Percentiles rank a stretch among this genome's conserved stretches.
These are phyloP conservation scores for Mesembrinibis cayennensis DNA, from an alignment of 2,113 vertebrate species.

Conservation along the genomic window DNA sequence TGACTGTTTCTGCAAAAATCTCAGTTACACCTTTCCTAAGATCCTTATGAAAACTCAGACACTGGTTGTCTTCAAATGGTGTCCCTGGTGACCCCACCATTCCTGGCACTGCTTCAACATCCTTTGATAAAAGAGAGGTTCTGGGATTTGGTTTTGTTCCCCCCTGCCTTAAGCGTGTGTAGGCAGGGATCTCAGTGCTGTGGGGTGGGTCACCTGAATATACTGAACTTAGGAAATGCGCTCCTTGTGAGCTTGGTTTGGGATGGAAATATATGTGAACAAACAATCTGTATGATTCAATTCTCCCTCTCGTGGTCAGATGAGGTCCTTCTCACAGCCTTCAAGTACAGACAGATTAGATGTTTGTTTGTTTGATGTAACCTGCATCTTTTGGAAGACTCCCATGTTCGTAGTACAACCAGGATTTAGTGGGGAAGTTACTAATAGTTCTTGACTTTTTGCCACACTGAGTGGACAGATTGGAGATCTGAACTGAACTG, in stretches of 20 bases:
- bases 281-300: conserved; percentile 23
- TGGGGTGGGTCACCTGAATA: not conserved
- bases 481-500: conserved; percentile 1
- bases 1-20: not conserved
- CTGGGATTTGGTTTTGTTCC: not conserved
- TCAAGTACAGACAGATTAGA: not conserved
- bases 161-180: not conserved
- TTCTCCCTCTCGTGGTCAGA: conserved; percentile 68
- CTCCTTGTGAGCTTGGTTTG: not conserved
- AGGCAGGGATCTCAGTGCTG: not conserved
- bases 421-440: conserved; percentile 20
- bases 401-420: not conserved
- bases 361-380: not conserved
- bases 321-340: not conserved
- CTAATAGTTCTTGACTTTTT: conserved; percentile 44
- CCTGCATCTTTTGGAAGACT: not conserved
- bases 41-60: not conserved
- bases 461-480: not conserved
- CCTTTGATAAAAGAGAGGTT: not conserved
- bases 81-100: not conserved
- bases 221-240: not conserved
- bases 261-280: not conserved
- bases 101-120: not conserved
- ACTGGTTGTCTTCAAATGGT: not conserved
- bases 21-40: not conserved